These are phyloP conservation scores for Atlantisia rogersi DNA, from an alignment of 2,113 vertebrate species.

Conservation along the genomic window DNA sequence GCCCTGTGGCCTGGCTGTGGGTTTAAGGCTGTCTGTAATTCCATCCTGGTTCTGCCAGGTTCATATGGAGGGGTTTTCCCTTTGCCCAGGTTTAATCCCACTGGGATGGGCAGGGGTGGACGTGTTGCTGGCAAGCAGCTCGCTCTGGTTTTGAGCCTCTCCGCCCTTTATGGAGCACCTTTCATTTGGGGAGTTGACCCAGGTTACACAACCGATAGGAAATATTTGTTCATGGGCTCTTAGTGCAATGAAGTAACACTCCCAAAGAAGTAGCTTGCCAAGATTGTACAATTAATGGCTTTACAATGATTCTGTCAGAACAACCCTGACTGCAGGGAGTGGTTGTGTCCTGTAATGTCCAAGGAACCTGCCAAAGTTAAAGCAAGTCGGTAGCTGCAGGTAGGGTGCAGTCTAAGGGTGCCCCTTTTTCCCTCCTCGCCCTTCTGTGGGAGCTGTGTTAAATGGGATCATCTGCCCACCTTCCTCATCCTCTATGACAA, in stretches of 20 bases:
- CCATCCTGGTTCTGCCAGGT: not conserved
- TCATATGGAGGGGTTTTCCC: not conserved
- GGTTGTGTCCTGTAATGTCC: not conserved
- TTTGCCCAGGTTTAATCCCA: not conserved
- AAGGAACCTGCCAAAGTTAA: not conserved
- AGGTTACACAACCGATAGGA: not conserved
- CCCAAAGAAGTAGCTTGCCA: not conserved
- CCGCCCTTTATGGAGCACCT: not conserved
- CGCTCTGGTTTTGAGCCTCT: not conserved
- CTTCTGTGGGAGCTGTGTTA: not conserved
- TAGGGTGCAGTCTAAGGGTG: not conserved
- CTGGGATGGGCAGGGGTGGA: not conserved
- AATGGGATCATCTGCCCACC: not conserved
- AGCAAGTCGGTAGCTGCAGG: not conserved
- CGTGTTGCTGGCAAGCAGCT: not conserved
- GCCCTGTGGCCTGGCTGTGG: not conserved
- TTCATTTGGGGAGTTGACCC: not conserved
- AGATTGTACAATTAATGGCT: not conserved
- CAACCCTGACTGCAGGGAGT: not conserved
- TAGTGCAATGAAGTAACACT: not conserved
- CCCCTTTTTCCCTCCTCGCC: not conserved
- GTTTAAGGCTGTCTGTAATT: accelerated
- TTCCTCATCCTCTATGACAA: not conserved
- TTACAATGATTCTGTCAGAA: not conserved
- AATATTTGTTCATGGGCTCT: not conserved